Conservation (phyloP, 2,888 invertebrate species). For the Euplexia lucipara region DNA sequence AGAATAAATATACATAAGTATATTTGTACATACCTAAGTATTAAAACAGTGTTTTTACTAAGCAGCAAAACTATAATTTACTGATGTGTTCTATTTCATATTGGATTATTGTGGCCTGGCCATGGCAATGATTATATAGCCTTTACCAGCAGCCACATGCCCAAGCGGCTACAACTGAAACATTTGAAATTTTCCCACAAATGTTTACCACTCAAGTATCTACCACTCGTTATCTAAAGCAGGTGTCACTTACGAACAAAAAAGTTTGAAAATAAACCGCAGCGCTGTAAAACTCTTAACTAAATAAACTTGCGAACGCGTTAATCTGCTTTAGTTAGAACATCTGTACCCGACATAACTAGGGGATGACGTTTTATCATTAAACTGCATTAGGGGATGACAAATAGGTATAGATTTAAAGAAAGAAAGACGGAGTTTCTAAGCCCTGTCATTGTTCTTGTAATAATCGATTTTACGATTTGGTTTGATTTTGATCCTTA, state of each 20-base stretch:
- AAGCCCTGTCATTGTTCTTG: not conserved
- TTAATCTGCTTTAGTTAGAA: slow-evolving; percentile 80
- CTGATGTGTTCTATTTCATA: no score
- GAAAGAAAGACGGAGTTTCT: slow-evolving; percentile 1
- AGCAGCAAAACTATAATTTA: no score
- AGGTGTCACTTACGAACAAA: slow-evolving; percentile 84
- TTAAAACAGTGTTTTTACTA: no score
- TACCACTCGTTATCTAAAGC: slow-evolving; percentile 79
- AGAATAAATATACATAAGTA: no score
- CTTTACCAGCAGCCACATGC: not conserved
- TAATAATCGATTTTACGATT: not conserved
- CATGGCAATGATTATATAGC: no score
- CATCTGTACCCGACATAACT: slow-evolving; percentile 78
- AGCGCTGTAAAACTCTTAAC: slow-evolving; percentile 86
- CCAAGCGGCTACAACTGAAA: slow-evolving; percentile 7
- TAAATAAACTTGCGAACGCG: slow-evolving; percentile 86
- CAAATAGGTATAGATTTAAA: slow-evolving; percentile 10
- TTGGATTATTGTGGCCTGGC: no score
- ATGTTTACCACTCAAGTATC: slow-evolving; percentile 53
- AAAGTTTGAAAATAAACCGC: slow-evolving; percentile 84
- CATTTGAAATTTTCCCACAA: slow-evolving; percentile 48
- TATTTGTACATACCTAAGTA: no score
- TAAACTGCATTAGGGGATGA: slow-evolving; percentile 52
- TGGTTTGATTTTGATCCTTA: not conserved
- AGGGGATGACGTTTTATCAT: slow-evolving; percentile 77